phyloP scores from a whole-genome alignment of 2,888 invertebrate species.

The Epinotia ramella region DNA sequence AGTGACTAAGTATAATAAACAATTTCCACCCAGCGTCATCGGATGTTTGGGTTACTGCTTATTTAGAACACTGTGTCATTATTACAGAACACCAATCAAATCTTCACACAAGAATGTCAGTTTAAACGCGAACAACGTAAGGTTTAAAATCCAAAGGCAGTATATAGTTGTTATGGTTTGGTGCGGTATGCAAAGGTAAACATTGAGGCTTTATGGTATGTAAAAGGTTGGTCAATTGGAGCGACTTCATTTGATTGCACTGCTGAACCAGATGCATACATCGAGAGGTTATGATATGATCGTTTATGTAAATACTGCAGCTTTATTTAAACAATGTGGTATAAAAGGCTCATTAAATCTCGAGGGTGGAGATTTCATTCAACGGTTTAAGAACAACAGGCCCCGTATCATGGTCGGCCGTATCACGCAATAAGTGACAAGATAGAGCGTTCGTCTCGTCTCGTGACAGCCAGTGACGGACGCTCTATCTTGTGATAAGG shows the following conservation, averaged over 20 bases:
- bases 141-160: slow-evolving; percentile 2
- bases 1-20: slow-evolving; percentile 36
- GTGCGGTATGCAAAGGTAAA: slow-evolving; percentile 36
- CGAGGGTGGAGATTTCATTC: neutral
- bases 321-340: slow-evolving; percentile 1
- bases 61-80: slow-evolving; percentile 45
- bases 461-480: too few species aligned
- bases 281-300: slow-evolving; percentile 26
- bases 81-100: slow-evolving; percentile 32
- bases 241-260: slow-evolving; percentile 32
- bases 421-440: too few species aligned
- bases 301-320: slow-evolving; percentile 9
- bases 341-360: neutral
- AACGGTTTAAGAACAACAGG: neutral
- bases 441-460: too few species aligned
- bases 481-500: too few species aligned
- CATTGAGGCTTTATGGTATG: slow-evolving; percentile 33
- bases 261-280: slow-evolving; percentile 25
- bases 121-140: neutral
- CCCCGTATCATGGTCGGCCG: too few species aligned
- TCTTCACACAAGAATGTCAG: neutral
- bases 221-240: slow-evolving; percentile 31
- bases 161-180: slow-evolving; percentile 26
- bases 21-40: slow-evolving; percentile 9
- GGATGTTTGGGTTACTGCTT: slow-evolving; percentile 34